These are phyloP conservation scores for Cuculus canorus DNA, from an alignment of 2,797 vertebrate species.

Conservation along the genomic window DNA sequence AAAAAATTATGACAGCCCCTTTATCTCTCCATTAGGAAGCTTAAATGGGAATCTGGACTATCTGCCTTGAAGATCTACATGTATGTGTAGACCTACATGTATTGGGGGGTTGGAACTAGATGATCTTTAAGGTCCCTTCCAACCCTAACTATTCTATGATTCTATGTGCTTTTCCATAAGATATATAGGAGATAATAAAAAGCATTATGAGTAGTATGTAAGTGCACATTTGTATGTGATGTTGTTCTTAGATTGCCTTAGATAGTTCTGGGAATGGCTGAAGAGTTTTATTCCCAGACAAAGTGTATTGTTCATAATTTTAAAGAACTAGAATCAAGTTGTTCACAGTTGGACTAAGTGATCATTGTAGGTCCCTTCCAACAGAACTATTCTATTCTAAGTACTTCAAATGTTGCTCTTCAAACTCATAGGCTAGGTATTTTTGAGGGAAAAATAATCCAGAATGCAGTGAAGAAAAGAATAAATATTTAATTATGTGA, in stretches of 20 bases:
- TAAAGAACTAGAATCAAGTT: neutral
- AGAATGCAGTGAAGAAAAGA: neutral
- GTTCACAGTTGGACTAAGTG: neutral
- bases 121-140: too few species aligned
- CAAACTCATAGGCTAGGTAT: neutral
- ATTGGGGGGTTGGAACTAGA: too few species aligned
- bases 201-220: neutral
- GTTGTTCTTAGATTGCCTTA: neutral
- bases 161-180: neutral
- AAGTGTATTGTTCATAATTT: neutral
- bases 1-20: neutral
- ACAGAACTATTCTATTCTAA: neutral
- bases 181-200: neutral
- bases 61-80: neutral
- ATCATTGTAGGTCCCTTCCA: neutral
- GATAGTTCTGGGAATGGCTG: neutral
- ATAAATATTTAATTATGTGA: neutral
- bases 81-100: too few species aligned
- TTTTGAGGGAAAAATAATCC: neutral
- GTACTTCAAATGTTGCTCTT: neutral
- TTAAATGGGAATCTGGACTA: neutral
- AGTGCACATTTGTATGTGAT: neutral
- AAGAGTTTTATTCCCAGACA: neutral
- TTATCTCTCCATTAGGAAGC: neutral
- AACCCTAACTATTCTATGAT: too few species aligned